A percentile compares a stretch with the other conserved stretches of the same genome.
Evolutionary conservation across 2,797 vertebrate species (phyloP).

Genomic region (Xenentodon cancila): DNA sequence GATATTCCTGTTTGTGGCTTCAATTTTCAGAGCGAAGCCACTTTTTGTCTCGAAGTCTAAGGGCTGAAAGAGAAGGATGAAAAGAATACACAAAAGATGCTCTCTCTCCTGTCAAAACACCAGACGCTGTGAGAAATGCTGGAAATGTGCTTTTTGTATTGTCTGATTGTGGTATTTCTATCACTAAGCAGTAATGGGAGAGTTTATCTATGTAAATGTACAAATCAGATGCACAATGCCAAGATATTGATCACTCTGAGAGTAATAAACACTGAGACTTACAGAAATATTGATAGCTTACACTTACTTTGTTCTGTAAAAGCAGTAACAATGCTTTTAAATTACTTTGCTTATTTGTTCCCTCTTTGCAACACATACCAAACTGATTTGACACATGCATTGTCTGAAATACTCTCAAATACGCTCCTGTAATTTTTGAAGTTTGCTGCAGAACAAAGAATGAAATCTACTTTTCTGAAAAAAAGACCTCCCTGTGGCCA

Average conservation of each 20-base stretch:
- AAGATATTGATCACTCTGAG: conserved; percentile 49
- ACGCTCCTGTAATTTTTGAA: conserved; percentile 56
- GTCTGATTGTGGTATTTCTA: not conserved
- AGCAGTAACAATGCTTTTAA: conserved; percentile 50
- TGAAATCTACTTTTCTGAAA: conserved; percentile 58
- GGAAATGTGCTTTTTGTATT: not conserved
- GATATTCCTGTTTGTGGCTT: conserved; percentile 92
- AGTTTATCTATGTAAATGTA: conserved; percentile 2
- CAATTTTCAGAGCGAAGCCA: conserved; percentile 90
- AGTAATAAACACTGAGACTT: conserved; percentile 8
- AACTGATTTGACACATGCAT: conserved; percentile 61
- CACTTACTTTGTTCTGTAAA: conserved; percentile 53
- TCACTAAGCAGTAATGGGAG: conserved; percentile 7
- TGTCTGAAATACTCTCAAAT: conserved; percentile 37
- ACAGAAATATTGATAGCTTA: not conserved
- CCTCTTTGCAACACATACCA: conserved; percentile 47
- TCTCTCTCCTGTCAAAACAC: conserved; percentile 10
- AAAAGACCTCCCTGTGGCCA: conserved; percentile 32
- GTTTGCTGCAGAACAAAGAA: conserved; percentile 60
- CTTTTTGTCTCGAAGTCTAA: conserved; percentile 93
- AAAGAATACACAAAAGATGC: not conserved
- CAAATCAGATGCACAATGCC: conserved; percentile 22
- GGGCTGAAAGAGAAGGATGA: conserved; percentile 75
- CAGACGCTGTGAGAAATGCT: not conserved
- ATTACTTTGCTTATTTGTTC: conserved; percentile 51